A percentile compares a stretch with the other conserved stretches of the same genome.
Evolutionary conservation across 2,113 vertebrate genomes (phyloP).

Genomic region (Orycteropus afer): DNA sequence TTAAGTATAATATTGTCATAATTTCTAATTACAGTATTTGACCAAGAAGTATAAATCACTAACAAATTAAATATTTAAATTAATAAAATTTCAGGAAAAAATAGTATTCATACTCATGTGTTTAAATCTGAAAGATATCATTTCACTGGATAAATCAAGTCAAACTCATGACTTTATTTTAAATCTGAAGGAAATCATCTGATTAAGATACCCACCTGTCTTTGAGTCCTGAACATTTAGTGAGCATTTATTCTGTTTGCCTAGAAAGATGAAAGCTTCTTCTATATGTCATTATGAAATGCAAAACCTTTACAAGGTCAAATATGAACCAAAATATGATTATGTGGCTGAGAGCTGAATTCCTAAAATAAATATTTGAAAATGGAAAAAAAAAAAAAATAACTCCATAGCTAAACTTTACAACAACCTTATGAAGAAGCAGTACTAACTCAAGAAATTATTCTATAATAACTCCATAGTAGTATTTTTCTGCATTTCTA

Average conservation of each 20-base stretch:
- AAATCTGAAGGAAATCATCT: conserved; percentile 27
- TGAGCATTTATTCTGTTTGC: conserved; percentile 23
- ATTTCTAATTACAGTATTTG: conserved; percentile 30
- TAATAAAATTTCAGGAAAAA: not conserved
- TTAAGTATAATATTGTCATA: conserved; percentile 3
- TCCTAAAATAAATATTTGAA: conserved; percentile 73
- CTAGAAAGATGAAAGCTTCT: conserved; percentile 34
- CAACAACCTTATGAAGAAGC: not conserved
- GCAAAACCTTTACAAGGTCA: conserved; percentile 23
- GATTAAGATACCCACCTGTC: not conserved
- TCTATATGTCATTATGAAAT: not conserved
- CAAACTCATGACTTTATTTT: not conserved
- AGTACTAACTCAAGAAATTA: conserved; percentile 74
- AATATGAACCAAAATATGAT: conserved; percentile 67
- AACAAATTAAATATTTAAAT: not conserved
- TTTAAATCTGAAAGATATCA: conserved; percentile 6
- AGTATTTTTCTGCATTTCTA: conserved; percentile 71
- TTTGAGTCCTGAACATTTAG: not conserved
- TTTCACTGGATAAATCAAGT: not conserved
- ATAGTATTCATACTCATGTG: not conserved
- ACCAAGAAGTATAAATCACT: not conserved
- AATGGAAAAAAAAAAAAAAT: conserved; percentile 64
- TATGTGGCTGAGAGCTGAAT: conserved; percentile 77
- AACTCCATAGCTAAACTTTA: conserved; percentile 71
- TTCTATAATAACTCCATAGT: conserved; percentile 68